phyloP scores from a whole-genome alignment of 2,888 invertebrate species.

The Priocnemis perturbator region DNA sequence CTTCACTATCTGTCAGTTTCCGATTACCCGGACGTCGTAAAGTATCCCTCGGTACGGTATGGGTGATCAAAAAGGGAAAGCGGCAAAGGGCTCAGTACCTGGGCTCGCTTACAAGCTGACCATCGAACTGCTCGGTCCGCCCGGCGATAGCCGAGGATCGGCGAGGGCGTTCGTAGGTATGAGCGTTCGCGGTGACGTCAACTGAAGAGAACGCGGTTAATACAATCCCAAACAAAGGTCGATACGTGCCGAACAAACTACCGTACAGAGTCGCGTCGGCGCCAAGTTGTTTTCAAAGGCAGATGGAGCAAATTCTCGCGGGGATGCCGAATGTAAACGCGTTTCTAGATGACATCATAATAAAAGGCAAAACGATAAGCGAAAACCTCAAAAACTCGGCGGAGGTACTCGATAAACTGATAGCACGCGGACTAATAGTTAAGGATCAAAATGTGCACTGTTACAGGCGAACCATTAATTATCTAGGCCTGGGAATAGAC shows the following conservation, averaged over 20 bases:
- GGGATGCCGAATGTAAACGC: conserved; percentile 33
- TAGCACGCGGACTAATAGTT: conserved; percentile 48
- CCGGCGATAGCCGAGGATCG: too few relatives aligned
- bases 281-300: conserved; percentile 34
- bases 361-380: conserved; percentile 27
- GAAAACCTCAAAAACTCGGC: conserved; percentile 47
- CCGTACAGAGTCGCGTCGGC: conserved; percentile 24
- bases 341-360: conserved; percentile 44
- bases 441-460: conserved; percentile 59
- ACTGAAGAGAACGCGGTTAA: too few relatives aligned
- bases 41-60: too few relatives aligned
- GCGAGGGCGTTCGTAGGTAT: too few relatives aligned
- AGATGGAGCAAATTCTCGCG: conserved; percentile 29
- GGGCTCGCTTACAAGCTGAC: too few relatives aligned
- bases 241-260: conserved; percentile 22
- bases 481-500: conserved; percentile 57
- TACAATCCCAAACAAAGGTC: too few relatives aligned
- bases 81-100: too few relatives aligned
- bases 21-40: too few relatives aligned
- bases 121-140: too few relatives aligned
- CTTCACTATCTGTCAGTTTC: too few relatives aligned
- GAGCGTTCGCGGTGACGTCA: too few relatives aligned
- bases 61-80: too few relatives aligned
- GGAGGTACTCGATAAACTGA: conserved; percentile 47
- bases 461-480: conserved; percentile 50